phyloP scores from a whole-genome alignment of 2,888 invertebrate genomes.

The Phyllotreta striolata region DNA sequence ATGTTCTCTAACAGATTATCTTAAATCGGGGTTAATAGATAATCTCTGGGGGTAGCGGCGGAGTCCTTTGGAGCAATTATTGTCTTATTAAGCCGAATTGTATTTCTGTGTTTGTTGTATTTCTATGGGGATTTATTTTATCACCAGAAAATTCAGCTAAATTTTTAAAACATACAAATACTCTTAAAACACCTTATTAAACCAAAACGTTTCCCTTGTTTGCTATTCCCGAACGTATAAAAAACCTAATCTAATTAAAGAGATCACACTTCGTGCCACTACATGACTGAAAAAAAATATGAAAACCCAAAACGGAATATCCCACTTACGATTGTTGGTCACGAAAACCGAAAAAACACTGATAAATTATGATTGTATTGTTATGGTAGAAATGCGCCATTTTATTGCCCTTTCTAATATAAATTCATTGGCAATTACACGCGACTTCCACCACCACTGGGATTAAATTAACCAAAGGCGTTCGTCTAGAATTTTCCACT shows the following conservation, averaged over 20 bases:
- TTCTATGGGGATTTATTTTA: no score
- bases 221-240: neutral
- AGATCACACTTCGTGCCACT: slow-evolving; percentile 25
- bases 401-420: slow-evolving; percentile 47
- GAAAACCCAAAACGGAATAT: slow-evolving; percentile 21
- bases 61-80: slow-evolving; percentile 26
- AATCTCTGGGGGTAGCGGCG: slow-evolving; percentile 27
- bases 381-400: slow-evolving; percentile 29
- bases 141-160: no score
- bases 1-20: slow-evolving; percentile 28
- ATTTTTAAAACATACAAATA: no score
- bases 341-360: slow-evolving; percentile 32
- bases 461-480: slow-evolving; percentile 32
- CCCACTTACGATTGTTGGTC: slow-evolving; percentile 34
- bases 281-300: slow-evolving; percentile 15
- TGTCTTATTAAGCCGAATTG: slow-evolving; percentile 14
- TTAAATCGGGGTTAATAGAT: slow-evolving; percentile 30
- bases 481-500: slow-evolving; percentile 1
- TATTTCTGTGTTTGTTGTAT: neutral
- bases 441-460: slow-evolving; percentile 35
- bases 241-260: slow-evolving; percentile 28
- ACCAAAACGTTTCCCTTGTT: no score
- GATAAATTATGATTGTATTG: slow-evolving; percentile 40
- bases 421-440: slow-evolving; percentile 53
- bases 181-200: no score